phyloP scores from a whole-genome alignment of 64 coral and sea anemone genomes.

The Orbicella faveolata region DNA sequence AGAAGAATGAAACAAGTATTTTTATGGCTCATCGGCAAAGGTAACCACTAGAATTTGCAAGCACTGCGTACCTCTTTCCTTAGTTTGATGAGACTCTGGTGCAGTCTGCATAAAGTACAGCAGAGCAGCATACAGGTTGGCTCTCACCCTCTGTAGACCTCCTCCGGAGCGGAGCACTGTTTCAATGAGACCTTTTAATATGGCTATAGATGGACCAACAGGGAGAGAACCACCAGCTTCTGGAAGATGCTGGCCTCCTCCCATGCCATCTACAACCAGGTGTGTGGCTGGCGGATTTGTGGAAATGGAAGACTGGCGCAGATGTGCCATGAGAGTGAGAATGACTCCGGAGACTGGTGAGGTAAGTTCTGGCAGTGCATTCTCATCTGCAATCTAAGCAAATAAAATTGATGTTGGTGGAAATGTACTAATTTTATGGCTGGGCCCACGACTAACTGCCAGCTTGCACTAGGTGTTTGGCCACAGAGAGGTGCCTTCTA shows the following conservation, averaged over 20 bases:
- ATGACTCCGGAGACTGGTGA: constrained; percentile 92
- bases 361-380: constrained; percentile 73
- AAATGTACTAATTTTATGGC: background rate
- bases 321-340: constrained; percentile 87
- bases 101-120: constrained; percentile 92
- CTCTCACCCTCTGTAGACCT: constrained; percentile 80
- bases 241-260: constrained; percentile 19
- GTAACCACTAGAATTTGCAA: no score
- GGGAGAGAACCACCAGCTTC: constrained; percentile 59
- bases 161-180: constrained; percentile 88
- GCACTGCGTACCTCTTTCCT: constrained; percentile 34
- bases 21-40: no score
- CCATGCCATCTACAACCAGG: constrained; percentile 1
- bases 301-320: constrained; percentile 75
- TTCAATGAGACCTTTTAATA: constrained; percentile 84
- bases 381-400: constrained; percentile 84
- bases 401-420: background rate
- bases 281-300: constrained; percentile 29
- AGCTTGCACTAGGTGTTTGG: no score
- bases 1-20: no score
- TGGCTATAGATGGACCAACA: constrained; percentile 75
- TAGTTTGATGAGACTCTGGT: constrained; percentile 55
- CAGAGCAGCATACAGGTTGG: constrained; percentile 90
- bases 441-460: no score
- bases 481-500: background rate